phyloP scores from a whole-genome alignment of 2,797 vertebrate genomes.

The Eremophila alpestris region DNA sequence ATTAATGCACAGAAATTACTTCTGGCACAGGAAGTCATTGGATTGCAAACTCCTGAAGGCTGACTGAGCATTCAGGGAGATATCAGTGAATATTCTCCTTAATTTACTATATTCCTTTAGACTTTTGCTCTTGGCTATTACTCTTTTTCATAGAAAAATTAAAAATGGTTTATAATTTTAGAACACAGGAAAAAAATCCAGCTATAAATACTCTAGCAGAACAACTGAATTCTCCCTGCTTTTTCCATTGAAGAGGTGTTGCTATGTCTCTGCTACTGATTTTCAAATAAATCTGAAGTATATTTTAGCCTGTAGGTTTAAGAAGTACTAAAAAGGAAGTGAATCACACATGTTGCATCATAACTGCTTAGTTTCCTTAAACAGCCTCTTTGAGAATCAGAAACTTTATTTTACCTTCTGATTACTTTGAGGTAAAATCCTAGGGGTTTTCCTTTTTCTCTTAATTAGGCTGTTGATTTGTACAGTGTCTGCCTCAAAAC shows the following conservation, averaged over 20 bases:
- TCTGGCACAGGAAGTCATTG: neutral
- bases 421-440: neutral
- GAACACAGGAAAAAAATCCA: neutral
- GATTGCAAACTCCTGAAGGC: neutral
- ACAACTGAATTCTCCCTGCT: neutral
- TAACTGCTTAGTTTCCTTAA: neutral
- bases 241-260: neutral
- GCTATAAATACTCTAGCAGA: neutral
- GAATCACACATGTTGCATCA: rapidly evolving
- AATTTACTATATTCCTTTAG: neutral
- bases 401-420: neutral
- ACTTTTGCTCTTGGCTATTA: neutral
- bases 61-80: neutral
- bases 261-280: neutral
- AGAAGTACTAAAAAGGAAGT: neutral
- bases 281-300: neutral
- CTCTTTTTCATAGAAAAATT: neutral
- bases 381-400: neutral
- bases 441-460: neutral
- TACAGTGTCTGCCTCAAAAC: neutral
- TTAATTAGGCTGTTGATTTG: neutral
- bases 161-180: neutral
- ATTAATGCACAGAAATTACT: neutral
- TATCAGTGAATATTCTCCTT: neutral
- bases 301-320: neutral